These are phyloP conservation scores for Apaloderma vittatum DNA, from an alignment of 2,113 vertebrate species.

Conservation along the genomic window DNA sequence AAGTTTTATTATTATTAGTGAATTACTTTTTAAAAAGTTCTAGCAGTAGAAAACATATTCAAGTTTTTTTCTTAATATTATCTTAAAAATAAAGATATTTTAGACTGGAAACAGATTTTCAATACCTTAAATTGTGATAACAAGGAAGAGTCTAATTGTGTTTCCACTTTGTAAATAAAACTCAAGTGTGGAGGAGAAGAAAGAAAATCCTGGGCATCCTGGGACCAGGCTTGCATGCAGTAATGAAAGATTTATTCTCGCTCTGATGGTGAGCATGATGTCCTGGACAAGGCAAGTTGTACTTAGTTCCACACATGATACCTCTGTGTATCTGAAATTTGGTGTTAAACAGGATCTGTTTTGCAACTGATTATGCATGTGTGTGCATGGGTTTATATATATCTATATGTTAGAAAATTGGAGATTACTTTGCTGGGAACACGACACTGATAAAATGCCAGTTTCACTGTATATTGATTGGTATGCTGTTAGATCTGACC, in stretches of 20 bases:
- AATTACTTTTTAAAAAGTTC: neutral
- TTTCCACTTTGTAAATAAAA: neutral
- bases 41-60: neutral
- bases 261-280: neutral
- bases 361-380: neutral
- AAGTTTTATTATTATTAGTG: neutral
- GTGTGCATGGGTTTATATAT: neutral
- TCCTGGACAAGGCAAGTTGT: neutral
- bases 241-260: neutral
- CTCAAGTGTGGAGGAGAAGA: neutral
- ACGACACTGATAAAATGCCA: neutral
- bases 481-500: neutral
- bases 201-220: neutral
- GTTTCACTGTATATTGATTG: fast-evolving
- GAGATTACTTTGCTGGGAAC: neutral
- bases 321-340: neutral
- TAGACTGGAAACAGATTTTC: neutral
- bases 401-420: neutral
- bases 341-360: neutral
- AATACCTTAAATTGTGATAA: neutral
- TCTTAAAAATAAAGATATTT: neutral
- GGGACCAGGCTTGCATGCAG: neutral
- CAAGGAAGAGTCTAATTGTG: neutral
- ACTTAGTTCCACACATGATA: neutral
- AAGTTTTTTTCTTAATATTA: neutral